Evolutionary conservation across 2,888 invertebrate genomes (phyloP), one percentile per base, ranked within the genome.

Genomic region (Aleiodes leptofemur): DNA sequence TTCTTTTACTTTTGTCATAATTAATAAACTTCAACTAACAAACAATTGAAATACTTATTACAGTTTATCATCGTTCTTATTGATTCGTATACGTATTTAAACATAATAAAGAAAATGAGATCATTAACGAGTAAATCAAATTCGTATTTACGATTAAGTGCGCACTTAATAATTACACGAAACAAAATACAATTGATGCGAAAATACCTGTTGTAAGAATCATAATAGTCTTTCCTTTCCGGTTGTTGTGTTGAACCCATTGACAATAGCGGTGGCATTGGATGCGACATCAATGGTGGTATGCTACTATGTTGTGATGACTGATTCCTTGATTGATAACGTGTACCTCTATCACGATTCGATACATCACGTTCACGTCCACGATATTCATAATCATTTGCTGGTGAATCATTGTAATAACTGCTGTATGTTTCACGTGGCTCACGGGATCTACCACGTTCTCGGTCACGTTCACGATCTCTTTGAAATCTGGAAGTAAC

Each of bases 191-290:
- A 86, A 88, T 86, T 88, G 87, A 86, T 86, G 87, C 89, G 88
- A 87, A 89, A 89, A 89, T 90, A 90, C 90, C 89, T 90, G 89
- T 87, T 89, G 87, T 89, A 90, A 86, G 88, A 89, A 87, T 90
- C 90, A 88, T 89, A 90, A 89, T 90, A 90, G 87, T 90, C 90
- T 90, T 90, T 90, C 89, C 89, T 88, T 86, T 89, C 89, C 86
- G 86, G 83, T 64, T 64, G 64, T 64, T 64, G 64, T 78, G 84
- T 83, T 79, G 86, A 85, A 86, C 87, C 88, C 84, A 87, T 83
- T 76, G 87, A 85, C 86, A 86, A 86, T 81, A 86, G 85, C 74
- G 87, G 86, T 79, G 87, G 86, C 78, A 82, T 77, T 80, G 85
- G 81, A 81, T 84, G 84, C 14, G 86, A 83, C 83, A 84, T 81